Percentiles rank a stretch among this genome's conserved stretches.
Conservation (phyloP, 53 echinoderm and acorn worm genomes). For the Zoroaster sp. region DNA sequence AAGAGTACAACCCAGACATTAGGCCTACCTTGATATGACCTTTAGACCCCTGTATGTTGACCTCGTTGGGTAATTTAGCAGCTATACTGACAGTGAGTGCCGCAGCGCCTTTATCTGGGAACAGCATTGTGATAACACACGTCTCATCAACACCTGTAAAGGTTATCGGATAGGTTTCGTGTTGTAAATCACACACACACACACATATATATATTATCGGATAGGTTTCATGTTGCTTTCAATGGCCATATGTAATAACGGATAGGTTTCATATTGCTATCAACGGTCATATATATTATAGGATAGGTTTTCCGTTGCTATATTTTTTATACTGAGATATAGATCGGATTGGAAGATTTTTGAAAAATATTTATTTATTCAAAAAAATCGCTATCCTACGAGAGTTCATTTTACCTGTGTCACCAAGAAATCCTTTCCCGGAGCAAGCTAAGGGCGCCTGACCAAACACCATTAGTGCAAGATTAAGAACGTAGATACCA, state of each 20-base stretch:
- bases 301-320: no score
- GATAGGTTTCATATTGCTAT: no score
- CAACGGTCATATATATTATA: no score
- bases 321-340: no score
- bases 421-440: slow-evolving; percentile 69
- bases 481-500: slow-evolving; percentile 70
- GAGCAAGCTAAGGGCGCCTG: slow-evolving; percentile 52
- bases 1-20: neutral
- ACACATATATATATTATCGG: no score
- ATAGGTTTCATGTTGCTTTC: no score
- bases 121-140: slow-evolving; percentile 62
- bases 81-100: slow-evolving; percentile 39
- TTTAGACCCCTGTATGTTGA: slow-evolving; percentile 64
- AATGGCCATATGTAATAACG: no score
- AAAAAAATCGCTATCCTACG: no score
- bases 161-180: no score
- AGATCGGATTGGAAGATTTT: no score
- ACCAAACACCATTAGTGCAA: slow-evolving; percentile 76
- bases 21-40: slow-evolving; percentile 68
- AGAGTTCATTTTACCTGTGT: slow-evolving; percentile 57
- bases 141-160: slow-evolving; percentile 80
- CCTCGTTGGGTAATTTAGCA: slow-evolving; percentile 66
- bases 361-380: no score
- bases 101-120: slow-evolving; percentile 76
- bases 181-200: no score